phyloP scores from a whole-genome alignment of 2,113 vertebrate genomes.

The Cercopithecus mona region DNA sequence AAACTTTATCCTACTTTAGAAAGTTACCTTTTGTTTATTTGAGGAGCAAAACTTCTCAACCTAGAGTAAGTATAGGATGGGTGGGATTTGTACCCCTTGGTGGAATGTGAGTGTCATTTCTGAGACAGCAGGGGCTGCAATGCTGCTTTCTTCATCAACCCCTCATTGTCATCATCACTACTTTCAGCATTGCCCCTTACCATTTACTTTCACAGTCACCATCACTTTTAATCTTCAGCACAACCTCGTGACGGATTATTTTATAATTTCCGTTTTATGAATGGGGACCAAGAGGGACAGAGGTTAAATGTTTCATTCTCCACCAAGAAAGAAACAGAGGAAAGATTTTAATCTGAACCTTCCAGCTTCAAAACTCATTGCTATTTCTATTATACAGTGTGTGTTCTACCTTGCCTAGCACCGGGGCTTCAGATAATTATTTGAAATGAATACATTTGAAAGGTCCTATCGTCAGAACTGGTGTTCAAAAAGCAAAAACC shows the following conservation, averaged over 20 bases:
- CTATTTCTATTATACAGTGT: background rate
- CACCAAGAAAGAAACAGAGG: background rate
- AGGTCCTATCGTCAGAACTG: background rate
- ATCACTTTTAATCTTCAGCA: background rate
- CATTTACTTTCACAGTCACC: background rate
- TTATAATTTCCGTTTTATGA: background rate
- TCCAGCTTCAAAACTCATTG: background rate
- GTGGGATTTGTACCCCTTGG: background rate
- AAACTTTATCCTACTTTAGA: background rate
- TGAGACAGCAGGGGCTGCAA: rapidly evolving
- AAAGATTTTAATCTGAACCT: slow-evolving; percentile 6
- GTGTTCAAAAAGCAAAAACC: slow-evolving; percentile 12
- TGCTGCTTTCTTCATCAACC: background rate
- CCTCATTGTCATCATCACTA: rapidly evolving
- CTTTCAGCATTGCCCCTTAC: background rate
- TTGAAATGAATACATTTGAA: slow-evolving; percentile 22
- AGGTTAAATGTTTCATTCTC: background rate
- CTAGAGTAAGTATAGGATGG: background rate
- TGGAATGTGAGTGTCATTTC: background rate
- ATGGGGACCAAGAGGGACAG: background rate
- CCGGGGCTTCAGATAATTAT: background rate
- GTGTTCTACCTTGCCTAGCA: background rate
- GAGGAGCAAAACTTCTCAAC: background rate
- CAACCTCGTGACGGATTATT: background rate
- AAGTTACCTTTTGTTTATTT: background rate